Evolutionary conservation across 2,797 vertebrate genomes (phyloP).

Genomic region (Moxostoma hubbsi): DNA sequence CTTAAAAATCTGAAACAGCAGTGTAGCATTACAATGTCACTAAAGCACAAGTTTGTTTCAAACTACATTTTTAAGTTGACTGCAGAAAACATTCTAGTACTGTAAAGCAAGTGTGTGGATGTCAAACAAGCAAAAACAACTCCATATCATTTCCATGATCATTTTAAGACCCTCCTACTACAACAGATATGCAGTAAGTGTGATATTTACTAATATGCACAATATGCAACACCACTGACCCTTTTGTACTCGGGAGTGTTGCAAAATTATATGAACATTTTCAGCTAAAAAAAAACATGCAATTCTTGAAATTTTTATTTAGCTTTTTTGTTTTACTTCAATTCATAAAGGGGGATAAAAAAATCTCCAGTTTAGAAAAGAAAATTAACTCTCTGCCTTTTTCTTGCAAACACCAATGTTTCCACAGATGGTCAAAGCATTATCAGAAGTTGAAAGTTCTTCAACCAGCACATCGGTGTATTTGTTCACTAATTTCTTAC

Average conservation of each 20-base stretch:
- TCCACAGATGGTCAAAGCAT: slow-evolving; percentile 36
- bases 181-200: not conserved
- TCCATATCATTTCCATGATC: not conserved
- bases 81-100: not conserved
- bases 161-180: not conserved
- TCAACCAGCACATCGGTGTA: slow-evolving; percentile 25
- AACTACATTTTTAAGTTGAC: not conserved
- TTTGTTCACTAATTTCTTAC: slow-evolving; percentile 27
- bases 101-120: not conserved
- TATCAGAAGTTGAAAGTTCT: slow-evolving; percentile 53
- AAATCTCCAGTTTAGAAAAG: no score
- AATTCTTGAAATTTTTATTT: no score
- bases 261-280: no score
- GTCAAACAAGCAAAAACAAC: not conserved
- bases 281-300: no score
- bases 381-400: no score
- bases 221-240: not conserved
- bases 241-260: not conserved
- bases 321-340: no score
- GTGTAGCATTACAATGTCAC: not conserved
- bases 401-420: slow-evolving; percentile 37
- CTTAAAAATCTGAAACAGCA: no score
- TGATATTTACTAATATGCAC: not conserved
- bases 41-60: not conserved
- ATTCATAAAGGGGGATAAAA: no score